These are phyloP conservation scores for Saccostrea glomerata DNA, from an alignment of 1,140 invertebrate species.

Conservation along the genomic window DNA sequence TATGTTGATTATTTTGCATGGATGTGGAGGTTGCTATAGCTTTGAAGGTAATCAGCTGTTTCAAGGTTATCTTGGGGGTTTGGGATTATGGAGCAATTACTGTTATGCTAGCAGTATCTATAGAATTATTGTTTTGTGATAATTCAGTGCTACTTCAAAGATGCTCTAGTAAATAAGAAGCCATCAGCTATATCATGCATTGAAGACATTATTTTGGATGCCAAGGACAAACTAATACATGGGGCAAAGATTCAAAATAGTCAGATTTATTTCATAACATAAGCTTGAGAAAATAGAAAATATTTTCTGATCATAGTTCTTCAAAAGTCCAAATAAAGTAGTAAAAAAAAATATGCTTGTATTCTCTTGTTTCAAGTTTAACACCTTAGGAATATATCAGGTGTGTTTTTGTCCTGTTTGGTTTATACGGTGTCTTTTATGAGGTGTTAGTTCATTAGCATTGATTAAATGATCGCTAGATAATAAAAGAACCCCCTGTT, in stretches of 20 bases:
- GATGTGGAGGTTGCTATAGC: background rate
- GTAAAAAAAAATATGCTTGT: too few relatives aligned
- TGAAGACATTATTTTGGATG: background rate
- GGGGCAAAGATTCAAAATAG: background rate
- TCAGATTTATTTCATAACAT: background rate
- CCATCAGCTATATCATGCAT: background rate
- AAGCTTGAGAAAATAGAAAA: too few relatives aligned
- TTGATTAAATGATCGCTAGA: slow-evolving; percentile 23
- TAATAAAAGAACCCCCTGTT: background rate
- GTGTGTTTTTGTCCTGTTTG: background rate
- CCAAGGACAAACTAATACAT: slow-evolving; percentile 1
- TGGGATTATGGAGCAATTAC: slow-evolving; percentile 3
- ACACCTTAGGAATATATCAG: background rate
- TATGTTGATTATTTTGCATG: slow-evolving; percentile 5
- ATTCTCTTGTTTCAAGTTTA: too few relatives aligned
- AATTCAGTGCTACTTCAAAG: slow-evolving; percentile 14
- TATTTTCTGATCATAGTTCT: too few relatives aligned
- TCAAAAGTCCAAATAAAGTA: too few relatives aligned
- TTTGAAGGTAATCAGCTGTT: background rate
- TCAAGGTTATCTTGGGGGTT: slow-evolving; percentile 6
- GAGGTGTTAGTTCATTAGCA: slow-evolving; percentile 11
- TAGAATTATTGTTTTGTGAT: slow-evolving; percentile 17
- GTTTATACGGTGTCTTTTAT: background rate
- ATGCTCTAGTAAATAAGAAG: background rate
- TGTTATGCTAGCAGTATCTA: slow-evolving; percentile 2